Evolutionary conservation across 2,113 vertebrate genomes (phyloP), one percentile per base, ranked within the genome.

Genomic region (Atractosteus spatula): DNA sequence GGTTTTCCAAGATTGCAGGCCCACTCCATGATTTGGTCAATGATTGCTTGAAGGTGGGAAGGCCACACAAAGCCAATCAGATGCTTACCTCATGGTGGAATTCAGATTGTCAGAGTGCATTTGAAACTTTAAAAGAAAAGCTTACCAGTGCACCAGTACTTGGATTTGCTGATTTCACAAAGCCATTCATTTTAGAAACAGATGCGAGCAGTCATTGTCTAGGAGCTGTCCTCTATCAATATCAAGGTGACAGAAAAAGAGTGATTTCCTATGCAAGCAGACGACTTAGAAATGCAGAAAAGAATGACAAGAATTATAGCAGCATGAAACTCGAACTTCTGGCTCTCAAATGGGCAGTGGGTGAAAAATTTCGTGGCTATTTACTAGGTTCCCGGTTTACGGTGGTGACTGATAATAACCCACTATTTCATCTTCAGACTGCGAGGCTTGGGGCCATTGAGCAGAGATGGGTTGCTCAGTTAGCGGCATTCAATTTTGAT

Each of bases 321-420:
- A n/a, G n/a, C n/a, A n/a, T n/a, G n/a, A n/a, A n/a, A n/a, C n/a
- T n/a, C n/a, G n/a, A n/a, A n/a, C n/a, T n/a, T n/a, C n/a, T n/a
- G n/a, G n/a, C n/a, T n/a, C n/a, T n/a, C n/a, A n/a, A n/a, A n/a
- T n/a, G n/a, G n/a, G n/a, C n/a, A n/a, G n/a, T n/a, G n/a, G n/a
- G n/a, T n/a, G n/a, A n/a, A n/a, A n/a, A n/a, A n/a, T n/a, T n/a
- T n/a, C n/a, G n/a, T n/a, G n/a, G n/a, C n/a, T n/a, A n/a, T n/a
- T n/a, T n/a, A n/a, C n/a, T n/a, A n/a, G n/a, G n/a, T n/a, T n/a
- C n/a, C n/a, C n/a, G n/a, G n/a, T n/a, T n/a, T n/a, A n/a, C n/a
- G n/a, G n/a, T n/a, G n/a, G n/a, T n/a, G n/a, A n/a, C 71, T 45
- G 71, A 76, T 41, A 76, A 69, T 67, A 76, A 73, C 17, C 71